Evolutionary conservation across 2,797 vertebrate genomes (phyloP).

Genomic region (Sebastiscus albofasciatus): DNA sequence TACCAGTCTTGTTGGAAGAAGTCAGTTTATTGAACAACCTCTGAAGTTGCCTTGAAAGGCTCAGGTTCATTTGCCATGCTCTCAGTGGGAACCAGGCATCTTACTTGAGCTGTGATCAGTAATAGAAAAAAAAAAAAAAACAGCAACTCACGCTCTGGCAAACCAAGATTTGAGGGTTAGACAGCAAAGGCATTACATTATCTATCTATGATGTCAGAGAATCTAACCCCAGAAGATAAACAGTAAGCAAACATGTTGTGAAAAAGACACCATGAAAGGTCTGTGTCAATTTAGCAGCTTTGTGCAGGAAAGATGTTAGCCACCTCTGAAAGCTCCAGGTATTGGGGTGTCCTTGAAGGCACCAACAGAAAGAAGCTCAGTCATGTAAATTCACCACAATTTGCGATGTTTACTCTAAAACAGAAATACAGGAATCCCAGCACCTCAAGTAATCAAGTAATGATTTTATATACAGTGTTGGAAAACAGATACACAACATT

Average conservation of each 20-base stretch:
- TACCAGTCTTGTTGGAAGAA: constrained; percentile 1
- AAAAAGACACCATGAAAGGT: not conserved
- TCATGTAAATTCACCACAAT: not conserved
- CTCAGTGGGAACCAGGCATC: constrained; percentile 44
- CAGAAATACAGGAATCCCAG: not conserved
- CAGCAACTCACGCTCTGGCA: not conserved
- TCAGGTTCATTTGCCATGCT: constrained; percentile 63
- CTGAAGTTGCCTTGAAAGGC: constrained; percentile 68
- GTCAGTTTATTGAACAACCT: constrained; percentile 37
- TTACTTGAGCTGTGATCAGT: constrained; percentile 25
- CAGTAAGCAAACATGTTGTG: not conserved
- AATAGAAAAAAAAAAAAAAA: constrained; percentile 4
- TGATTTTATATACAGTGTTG: not conserved
- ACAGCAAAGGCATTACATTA: not conserved
- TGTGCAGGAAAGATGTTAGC: not conserved
- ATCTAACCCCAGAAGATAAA: not conserved
- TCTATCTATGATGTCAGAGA: not conserved
- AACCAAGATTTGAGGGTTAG: not conserved
- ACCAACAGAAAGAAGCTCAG: not conserved
- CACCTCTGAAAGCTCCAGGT: not conserved
- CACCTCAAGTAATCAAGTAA: not conserved
- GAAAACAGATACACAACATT: not conserved
- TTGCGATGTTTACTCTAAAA: not conserved
- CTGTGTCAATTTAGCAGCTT: not conserved
- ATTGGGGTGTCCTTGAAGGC: not conserved